Conservation (phyloP, 2,113 vertebrate genomes). For the Lampris incognitus region DNA sequence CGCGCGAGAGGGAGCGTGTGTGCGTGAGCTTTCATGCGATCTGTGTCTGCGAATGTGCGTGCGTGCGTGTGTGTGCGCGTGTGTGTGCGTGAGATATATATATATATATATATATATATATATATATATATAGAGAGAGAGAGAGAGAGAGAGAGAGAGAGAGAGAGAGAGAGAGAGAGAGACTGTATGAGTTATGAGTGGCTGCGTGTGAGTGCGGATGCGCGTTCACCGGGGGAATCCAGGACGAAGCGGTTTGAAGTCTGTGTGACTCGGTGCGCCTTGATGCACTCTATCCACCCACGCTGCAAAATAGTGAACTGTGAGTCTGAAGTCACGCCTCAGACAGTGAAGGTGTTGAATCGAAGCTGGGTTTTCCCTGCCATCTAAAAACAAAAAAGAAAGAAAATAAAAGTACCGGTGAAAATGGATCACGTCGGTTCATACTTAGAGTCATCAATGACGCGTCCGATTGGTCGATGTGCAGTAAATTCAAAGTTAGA, state of each 20-base stretch:
- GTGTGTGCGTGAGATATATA: neutral
- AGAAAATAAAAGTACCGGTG: no score
- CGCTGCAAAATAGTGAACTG: constrained; percentile 4
- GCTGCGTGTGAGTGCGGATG: neutral
- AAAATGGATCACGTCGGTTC: no score
- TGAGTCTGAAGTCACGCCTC: neutral
- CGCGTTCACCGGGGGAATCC: constrained; percentile 31
- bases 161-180: no score
- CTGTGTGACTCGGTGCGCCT: constrained; percentile 16
- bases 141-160: no score
- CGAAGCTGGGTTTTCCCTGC: constrained; percentile 10
- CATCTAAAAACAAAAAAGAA: no score
- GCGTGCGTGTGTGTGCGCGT: neutral
- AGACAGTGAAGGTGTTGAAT: constrained; percentile 27
- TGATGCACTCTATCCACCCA: neutral
- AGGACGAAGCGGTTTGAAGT: constrained; percentile 36
- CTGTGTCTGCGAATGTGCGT: neutral
- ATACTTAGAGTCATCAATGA: no score
- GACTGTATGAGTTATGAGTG: no score
- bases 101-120: no score
- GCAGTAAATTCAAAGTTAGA: no score
- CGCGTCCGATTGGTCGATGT: no score
- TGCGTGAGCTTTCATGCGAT: neutral
- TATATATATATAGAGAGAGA: no score
- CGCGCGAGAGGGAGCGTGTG: neutral